phyloP scores from a whole-genome alignment of 2,113 vertebrate species.

The Zapornia atra region DNA sequence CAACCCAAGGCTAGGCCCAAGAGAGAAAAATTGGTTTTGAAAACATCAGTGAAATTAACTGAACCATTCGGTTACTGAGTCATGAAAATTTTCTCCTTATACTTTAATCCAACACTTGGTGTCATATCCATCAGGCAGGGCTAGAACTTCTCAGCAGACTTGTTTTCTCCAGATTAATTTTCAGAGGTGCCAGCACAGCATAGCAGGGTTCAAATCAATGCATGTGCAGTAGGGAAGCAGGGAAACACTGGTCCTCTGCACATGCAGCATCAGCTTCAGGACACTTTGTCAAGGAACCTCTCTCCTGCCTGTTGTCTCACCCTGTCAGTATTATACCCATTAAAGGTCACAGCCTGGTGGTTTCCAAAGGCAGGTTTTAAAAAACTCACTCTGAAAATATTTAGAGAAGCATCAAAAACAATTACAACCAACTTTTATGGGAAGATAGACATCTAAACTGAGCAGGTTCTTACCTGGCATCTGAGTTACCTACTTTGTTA shows the following conservation, averaged over 20 bases:
- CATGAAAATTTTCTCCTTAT: neutral
- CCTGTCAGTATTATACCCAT: neutral
- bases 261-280: fast-evolving
- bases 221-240: fast-evolving
- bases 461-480: neutral
- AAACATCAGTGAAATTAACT: neutral
- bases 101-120: neutral
- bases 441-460: neutral
- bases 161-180: neutral
- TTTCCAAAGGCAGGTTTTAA: neutral
- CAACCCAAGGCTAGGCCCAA: neutral
- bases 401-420: neutral
- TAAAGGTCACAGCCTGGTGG: neutral
- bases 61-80: neutral
- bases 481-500: neutral
- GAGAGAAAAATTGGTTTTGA: neutral
- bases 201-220: neutral
- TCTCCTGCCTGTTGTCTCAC: neutral
- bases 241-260: fast-evolving
- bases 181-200: neutral
- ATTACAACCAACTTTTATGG: neutral
- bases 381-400: neutral
- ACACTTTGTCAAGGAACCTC: neutral
- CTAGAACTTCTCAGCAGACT: neutral
- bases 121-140: neutral